Conservation (phyloP, 2,797 vertebrate genomes). For the Choloepus didactylus region DNA sequence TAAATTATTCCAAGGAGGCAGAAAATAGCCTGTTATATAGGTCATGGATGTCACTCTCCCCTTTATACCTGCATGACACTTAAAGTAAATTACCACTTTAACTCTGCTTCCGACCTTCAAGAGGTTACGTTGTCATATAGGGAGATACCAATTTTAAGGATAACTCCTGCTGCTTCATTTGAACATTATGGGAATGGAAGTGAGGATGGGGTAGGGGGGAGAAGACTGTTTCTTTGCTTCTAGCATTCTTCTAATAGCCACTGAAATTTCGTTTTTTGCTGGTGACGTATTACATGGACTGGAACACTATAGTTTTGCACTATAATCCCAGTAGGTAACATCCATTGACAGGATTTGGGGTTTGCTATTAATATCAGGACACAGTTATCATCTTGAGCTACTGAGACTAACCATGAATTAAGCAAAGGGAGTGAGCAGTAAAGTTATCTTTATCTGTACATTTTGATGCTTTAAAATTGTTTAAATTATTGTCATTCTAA, state of each 20-base stretch:
- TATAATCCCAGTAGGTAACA: background rate
- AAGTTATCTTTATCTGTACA: background rate
- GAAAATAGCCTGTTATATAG: background rate
- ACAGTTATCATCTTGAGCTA: background rate
- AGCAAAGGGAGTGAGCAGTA: background rate
- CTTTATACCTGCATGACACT: background rate
- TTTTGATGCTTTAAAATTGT: background rate
- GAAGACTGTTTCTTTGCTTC: background rate
- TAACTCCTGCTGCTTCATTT: background rate
- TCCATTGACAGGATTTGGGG: slow-evolving; percentile 3
- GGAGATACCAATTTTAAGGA: background rate
- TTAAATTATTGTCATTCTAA: background rate
- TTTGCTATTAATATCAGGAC: background rate
- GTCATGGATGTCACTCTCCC: background rate
- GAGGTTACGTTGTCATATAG: background rate
- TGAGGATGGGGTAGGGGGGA: too few relatives aligned
- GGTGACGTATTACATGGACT: background rate
- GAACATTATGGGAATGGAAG: background rate
- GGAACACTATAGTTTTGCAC: background rate
- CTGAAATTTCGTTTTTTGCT: background rate
- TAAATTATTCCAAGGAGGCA: background rate
- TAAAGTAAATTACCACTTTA: background rate
- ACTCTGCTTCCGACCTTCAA: background rate
- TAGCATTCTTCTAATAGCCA: background rate
- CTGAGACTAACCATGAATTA: background rate